A percentile compares a stretch with the other conserved stretches of the same genome.
Evolutionary conservation across 1,140 invertebrate species (phyloP).

Genomic region (Drosophila aff.): DNA sequence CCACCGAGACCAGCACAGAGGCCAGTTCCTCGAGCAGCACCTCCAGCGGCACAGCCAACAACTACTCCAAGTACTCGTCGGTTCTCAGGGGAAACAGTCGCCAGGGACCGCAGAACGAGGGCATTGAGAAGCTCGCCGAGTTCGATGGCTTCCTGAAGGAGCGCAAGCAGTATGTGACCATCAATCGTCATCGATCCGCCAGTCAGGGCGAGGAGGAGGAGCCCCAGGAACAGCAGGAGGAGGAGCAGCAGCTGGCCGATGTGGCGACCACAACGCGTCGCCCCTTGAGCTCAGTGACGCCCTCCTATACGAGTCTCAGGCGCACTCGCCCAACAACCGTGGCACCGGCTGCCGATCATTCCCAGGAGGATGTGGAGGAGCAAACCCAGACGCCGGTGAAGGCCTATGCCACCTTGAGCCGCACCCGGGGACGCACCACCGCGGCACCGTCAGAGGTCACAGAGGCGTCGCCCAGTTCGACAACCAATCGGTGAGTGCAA

Average conservation of each 20-base stretch:
- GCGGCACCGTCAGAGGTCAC: conserved; percentile 22
- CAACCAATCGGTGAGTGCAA: conserved; percentile 54
- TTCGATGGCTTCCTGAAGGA: conserved; percentile 86
- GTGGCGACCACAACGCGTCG: conserved; percentile 45
- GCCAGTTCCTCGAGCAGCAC: conserved; percentile 1
- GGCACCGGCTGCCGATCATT: conserved; percentile 63
- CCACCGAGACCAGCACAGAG: conserved; percentile 21
- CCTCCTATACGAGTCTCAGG: conserved; percentile 89
- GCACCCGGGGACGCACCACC: conserved; percentile 55
- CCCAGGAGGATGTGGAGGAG: conserved; percentile 67
- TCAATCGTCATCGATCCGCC: conserved; percentile 85
- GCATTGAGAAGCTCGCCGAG: conserved; percentile 87
- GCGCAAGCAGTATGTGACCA: conserved; percentile 86
- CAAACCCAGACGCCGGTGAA: conserved; percentile 54
- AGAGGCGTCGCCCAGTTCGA: conserved; percentile 43
- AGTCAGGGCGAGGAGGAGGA: conserved; percentile 30
- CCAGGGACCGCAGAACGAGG: conserved; percentile 90
- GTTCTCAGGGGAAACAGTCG: conserved; percentile 87
- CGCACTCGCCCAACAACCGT: conserved; percentile 87
- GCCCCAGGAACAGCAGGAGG: conserved; percentile 80
- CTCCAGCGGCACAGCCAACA: conserved; percentile 7
- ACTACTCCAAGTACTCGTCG: conserved; percentile 80
- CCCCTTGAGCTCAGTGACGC: conserved; percentile 69
- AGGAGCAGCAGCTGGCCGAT: conserved; percentile 57
- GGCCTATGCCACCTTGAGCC: conserved; percentile 65